A percentile compares a stretch with the other conserved stretches of the same genome.
These are phyloP conservation scores for Enteromius radiatus DNA, from an alignment of 2,797 vertebrate species.

Conservation along the genomic window DNA sequence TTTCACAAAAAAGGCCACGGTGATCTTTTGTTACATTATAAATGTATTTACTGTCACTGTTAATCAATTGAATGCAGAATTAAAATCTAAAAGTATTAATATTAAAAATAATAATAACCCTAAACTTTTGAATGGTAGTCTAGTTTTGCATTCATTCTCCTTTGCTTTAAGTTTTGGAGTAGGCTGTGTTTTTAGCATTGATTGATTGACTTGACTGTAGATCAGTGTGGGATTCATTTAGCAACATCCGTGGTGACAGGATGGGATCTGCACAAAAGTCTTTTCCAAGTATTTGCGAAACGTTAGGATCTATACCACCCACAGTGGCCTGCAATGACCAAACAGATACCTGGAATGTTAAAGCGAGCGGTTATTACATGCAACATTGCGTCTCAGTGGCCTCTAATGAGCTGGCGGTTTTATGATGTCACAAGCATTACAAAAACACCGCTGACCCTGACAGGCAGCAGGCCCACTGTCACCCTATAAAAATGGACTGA, in stretches of 20 bases:
- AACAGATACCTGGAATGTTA: constrained; percentile 53
- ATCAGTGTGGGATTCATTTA: neutral
- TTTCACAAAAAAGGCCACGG: no score
- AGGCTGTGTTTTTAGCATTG: neutral
- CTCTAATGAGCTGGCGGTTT: constrained; percentile 58
- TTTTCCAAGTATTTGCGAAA: constrained; percentile 1
- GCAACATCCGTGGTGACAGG: constrained; percentile 15
- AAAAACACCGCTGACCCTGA: constrained; percentile 42
- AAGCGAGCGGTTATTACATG: constrained; percentile 55
- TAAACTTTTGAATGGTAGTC: neutral
- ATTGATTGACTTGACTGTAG: neutral
- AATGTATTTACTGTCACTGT: neutral
- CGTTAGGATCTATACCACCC: constrained; percentile 35
- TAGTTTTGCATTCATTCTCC: neutral
- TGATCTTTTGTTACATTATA: neutral
- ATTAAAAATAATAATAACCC: neutral
- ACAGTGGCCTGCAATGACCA: constrained; percentile 34
- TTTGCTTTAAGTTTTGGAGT: neutral
- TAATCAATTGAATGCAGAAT: neutral
- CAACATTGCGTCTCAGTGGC: constrained; percentile 57
- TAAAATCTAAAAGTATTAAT: neutral
- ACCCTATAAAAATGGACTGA: constrained; percentile 46
- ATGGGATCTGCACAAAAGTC: constrained; percentile 12
- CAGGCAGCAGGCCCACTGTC: constrained; percentile 38
- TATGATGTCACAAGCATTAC: constrained; percentile 38